These are phyloP conservation scores for Aurelia sp. DNA, from an alignment of 30 jellyfish, hydroid and myxozoan genomes.

Conservation along the genomic window DNA sequence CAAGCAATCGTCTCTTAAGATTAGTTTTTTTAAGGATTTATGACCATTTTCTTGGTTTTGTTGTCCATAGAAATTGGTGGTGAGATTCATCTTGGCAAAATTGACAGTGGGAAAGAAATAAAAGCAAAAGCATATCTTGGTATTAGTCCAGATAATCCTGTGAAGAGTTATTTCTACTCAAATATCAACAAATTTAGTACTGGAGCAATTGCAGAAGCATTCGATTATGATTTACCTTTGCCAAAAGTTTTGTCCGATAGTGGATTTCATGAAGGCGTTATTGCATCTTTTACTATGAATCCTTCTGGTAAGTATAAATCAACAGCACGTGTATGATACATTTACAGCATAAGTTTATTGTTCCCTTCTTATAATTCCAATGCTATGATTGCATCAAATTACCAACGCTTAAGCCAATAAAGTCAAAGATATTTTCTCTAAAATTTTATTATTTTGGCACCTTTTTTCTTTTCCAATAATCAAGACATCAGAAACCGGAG, in stretches of 20 bases:
- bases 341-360: no score
- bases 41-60: no score
- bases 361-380: no score
- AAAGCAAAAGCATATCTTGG: constrained; percentile 73
- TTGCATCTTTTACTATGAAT: constrained; percentile 71
- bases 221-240: constrained; percentile 55
- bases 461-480: no score
- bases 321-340: no score
- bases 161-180: constrained; percentile 71
- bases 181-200: constrained; percentile 62
- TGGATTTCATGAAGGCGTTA: constrained; percentile 91
- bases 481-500: no score
- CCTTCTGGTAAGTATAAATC: constrained; percentile 71
- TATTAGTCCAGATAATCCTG: constrained; percentile 69
- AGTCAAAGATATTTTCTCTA: no score
- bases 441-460: no score
- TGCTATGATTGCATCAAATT: no score
- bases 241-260: constrained; percentile 82
- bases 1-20: no score
- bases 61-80: constrained; percentile 66
- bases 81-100: constrained; percentile 80
- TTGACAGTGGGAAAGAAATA: constrained; percentile 89
- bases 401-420: no score
- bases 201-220: constrained; percentile 70
- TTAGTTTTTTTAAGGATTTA: no score